These are phyloP conservation scores for Chironomus tentans DNA, from an alignment of 2,888 invertebrate species.

Conservation along the genomic window DNA sequence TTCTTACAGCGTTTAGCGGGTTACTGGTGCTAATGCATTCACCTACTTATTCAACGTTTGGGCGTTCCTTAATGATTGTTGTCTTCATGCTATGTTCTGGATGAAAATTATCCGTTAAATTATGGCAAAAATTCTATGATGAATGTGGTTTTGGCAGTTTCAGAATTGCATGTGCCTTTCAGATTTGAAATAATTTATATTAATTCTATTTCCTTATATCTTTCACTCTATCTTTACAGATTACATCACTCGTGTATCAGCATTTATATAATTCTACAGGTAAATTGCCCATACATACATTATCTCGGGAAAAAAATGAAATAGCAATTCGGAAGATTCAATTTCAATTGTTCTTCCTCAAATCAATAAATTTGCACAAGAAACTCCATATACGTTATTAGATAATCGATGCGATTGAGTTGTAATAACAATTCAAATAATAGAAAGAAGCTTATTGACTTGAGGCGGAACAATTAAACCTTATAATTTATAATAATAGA, in stretches of 20 bases:
- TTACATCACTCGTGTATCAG: constrained; percentile 15
- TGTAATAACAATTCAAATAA: neutral
- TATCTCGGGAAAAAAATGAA: neutral
- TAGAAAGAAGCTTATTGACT: neutral
- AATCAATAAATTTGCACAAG: constrained; percentile 9
- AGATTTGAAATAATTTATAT: neutral
- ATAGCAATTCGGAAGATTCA: neutral
- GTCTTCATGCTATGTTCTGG: neutral
- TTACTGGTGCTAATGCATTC: constrained; percentile 12
- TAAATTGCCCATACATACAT: neutral
- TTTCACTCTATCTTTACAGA: constrained; percentile 5
- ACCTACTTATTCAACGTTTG: neutral
- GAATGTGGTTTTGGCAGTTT: neutral
- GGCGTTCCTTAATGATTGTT: neutral
- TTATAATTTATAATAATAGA: constrained; percentile 2
- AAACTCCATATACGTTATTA: neutral
- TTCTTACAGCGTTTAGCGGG: neutral
- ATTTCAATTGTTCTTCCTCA: neutral
- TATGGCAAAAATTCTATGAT: neutral
- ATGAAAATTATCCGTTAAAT: neutral
- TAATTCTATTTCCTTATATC: neutral
- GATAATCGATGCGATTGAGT: neutral
- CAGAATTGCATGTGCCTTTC: neutral
- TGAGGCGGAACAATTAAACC: constrained; percentile 16
- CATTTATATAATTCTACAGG: constrained; percentile 25